A percentile compares a stretch with the other conserved stretches of the same genome.
Conservation (phyloP, 2,888 invertebrate genomes). For the Lasioglossum villosulum region DNA sequence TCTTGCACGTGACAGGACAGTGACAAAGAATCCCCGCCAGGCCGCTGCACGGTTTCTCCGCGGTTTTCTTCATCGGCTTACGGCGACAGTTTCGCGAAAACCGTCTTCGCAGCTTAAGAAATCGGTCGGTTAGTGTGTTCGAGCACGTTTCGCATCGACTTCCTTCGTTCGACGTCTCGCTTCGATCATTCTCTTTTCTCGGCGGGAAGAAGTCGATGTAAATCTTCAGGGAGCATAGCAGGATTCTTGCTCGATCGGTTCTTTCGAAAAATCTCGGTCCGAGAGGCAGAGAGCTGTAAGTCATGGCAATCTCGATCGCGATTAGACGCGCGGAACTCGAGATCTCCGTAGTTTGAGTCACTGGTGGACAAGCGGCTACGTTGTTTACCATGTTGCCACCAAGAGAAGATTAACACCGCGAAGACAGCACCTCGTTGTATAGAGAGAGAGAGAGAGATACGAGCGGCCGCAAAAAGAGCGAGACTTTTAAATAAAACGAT, state of each 20-base stretch:
- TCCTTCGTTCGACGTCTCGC: slow-evolving; percentile 6
- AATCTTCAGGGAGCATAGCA: not conserved
- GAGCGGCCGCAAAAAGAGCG: not conserved
- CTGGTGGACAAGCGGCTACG: not conserved
- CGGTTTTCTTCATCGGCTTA: not conserved
- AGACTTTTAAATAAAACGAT: slow-evolving; percentile 38
- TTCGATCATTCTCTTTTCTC: not conserved
- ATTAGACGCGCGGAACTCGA: not conserved
- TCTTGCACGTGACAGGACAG: slow-evolving; percentile 57
- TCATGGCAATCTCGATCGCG: not conserved
- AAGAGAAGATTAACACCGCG: not conserved
- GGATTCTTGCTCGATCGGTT: not conserved
- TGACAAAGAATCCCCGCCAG: slow-evolving; percentile 54
- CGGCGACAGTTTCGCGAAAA: slow-evolving; percentile 48
- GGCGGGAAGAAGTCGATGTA: slow-evolving; percentile 6
- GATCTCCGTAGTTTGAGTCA: not conserved
- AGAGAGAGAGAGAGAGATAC: not conserved
- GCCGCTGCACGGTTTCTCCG: slow-evolving; percentile 6
- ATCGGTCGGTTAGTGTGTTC: not conserved
- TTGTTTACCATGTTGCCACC: not conserved
- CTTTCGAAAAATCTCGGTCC: not conserved
- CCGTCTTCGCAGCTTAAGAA: slow-evolving; percentile 16
- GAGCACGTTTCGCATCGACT: not conserved
- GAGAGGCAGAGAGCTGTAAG: not conserved
- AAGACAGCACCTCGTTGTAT: not conserved